Conservation (phyloP, 1,140 invertebrate genomes). For the Trichonephila clavipes region DNA sequence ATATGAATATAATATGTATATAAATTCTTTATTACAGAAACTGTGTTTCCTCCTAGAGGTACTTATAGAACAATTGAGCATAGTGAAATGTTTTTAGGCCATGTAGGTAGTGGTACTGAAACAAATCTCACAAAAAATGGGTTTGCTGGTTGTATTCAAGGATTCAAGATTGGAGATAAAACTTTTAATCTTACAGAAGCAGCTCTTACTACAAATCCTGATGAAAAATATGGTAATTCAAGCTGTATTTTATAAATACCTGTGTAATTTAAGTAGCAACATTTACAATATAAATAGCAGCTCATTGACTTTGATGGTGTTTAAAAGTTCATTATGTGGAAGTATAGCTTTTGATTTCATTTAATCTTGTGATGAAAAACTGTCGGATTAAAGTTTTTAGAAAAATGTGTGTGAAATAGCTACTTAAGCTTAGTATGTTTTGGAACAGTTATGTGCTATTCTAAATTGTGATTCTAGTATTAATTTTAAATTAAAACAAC, state of each 20-base stretch:
- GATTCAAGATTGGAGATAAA: conserved; percentile 91
- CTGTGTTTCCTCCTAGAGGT: conserved; percentile 90
- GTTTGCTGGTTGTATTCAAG: conserved; percentile 93
- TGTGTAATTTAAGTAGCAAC: no score
- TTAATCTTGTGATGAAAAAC: no score
- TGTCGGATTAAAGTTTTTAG: no score
- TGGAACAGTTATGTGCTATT: no score
- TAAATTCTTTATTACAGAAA: conserved; percentile 84
- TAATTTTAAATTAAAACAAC: no score
- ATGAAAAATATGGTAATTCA: conserved; percentile 77
- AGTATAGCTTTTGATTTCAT: no score
- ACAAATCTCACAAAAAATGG: conserved; percentile 84
- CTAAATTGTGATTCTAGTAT: no score
- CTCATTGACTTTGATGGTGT: no score
- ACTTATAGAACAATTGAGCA: conserved; percentile 91
- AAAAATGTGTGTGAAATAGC: no score
- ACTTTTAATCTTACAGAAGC: conserved; percentile 86
- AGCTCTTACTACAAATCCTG: conserved; percentile 67
- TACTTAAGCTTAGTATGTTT: no score
- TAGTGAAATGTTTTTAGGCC: conserved; percentile 93
- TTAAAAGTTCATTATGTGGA: no score
- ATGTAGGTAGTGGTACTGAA: conserved; percentile 84
- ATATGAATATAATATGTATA: background rate
- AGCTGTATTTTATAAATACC: background rate
- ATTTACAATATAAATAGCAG: no score